Conservation (phyloP, 2,797 vertebrate species). For the Tokudaia tokunoshimensis region DNA sequence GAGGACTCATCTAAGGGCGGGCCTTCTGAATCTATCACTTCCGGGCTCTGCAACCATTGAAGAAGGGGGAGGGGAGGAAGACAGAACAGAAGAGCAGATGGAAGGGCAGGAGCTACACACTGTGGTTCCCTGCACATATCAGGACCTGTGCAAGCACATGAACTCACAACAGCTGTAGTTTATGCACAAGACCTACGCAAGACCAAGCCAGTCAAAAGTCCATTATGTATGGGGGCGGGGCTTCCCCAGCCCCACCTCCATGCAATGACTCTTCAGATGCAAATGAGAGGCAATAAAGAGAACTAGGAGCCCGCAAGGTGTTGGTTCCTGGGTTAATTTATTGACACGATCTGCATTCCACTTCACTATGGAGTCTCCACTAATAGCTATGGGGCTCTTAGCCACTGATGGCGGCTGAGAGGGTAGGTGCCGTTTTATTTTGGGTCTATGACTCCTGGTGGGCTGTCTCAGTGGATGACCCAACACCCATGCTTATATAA, state of each 20-base stretch:
- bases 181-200: background rate
- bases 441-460: background rate
- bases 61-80: background rate
- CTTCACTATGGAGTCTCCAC: background rate
- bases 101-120: too few relatives aligned
- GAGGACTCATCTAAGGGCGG: background rate
- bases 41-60: background rate
- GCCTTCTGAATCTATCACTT: fast-evolving
- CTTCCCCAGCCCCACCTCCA: background rate
- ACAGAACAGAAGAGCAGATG: too few relatives aligned
- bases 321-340: background rate
- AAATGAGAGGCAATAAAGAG: background rate
- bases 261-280: background rate
- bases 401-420: too few relatives aligned
- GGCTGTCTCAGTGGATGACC: background rate
- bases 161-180: background rate
- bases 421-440: background rate
- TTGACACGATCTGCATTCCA: background rate
- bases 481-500: background rate
- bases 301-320: background rate
- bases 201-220: background rate
- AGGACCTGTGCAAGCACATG: background rate
- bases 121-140: background rate
- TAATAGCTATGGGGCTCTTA: background rate
- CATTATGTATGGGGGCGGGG: too few relatives aligned